Percentiles rank a stretch among this genome's conserved stretches.
phyloP scores from a whole-genome alignment of 2,797 vertebrate genomes.

The Pachyuromys duprasi region DNA sequence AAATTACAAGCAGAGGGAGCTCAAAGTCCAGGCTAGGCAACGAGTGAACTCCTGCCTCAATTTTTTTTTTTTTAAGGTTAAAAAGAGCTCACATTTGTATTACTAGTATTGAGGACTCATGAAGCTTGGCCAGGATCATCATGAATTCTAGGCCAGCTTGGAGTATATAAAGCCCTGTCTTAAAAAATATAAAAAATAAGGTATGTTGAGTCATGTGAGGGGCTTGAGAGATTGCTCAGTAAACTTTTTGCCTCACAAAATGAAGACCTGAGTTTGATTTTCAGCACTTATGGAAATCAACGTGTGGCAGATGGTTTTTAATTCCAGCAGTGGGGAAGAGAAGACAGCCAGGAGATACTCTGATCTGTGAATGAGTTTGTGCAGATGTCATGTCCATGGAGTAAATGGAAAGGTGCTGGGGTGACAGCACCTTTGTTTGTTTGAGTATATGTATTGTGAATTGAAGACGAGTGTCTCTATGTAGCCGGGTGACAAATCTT shows the following conservation, averaged over 20 bases:
- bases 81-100: neutral
- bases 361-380: neutral
- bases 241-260: neutral
- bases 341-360: neutral
- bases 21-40: neutral
- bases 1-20: neutral
- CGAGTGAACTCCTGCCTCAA: neutral
- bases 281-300: neutral
- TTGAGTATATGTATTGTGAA: neutral
- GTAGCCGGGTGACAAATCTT: conserved; percentile 41
- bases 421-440: neutral
- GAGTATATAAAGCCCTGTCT: neutral
- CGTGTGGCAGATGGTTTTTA: neutral
- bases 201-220: neutral
- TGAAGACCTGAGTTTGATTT: neutral
- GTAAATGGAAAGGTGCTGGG: neutral
- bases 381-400: neutral
- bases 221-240: neutral
- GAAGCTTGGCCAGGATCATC: neutral
- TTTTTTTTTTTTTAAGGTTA: neutral
- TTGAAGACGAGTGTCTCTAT: neutral
- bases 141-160: neutral
- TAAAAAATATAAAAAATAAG: neutral
- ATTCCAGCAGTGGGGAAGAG: neutral
- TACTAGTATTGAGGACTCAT: neutral